phyloP scores from a whole-genome alignment of 2,113 vertebrate genomes.

The Burhinus oedicnemus region DNA sequence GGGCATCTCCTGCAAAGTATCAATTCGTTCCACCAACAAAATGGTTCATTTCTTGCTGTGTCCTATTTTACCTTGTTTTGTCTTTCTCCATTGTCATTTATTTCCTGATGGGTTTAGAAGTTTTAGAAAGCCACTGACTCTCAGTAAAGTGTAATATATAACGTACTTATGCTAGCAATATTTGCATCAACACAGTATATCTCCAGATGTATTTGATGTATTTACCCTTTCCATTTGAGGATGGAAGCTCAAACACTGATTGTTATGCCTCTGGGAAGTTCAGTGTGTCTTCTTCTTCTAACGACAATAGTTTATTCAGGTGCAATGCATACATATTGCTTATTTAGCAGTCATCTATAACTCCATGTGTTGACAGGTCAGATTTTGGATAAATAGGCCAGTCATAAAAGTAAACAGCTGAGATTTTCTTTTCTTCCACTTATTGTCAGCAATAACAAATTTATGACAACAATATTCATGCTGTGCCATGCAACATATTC shows the following conservation, averaged over 20 bases:
- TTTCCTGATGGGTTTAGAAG: constrained; percentile 59
- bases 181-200: not conserved
- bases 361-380: not conserved
- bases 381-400: not conserved
- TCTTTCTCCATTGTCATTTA: constrained; percentile 63
- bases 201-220: not conserved
- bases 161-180: not conserved
- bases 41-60: constrained; percentile 60
- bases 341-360: not conserved
- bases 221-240: not conserved
- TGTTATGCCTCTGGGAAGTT: not conserved
- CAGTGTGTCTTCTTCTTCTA: not conserved
- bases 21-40: constrained; percentile 66
- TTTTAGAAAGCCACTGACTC: constrained; percentile 31
- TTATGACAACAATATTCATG: not conserved
- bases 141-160: not conserved
- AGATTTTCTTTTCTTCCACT: constrained; percentile 4
- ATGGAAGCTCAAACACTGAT: not conserved
- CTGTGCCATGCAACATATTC: not conserved
- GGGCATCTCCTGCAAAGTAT: constrained; percentile 51
- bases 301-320: not conserved
- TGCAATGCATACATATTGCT: not conserved
- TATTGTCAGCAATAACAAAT: constrained; percentile 36
- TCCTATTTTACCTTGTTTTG: constrained; percentile 44
- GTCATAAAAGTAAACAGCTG: constrained; percentile 33